phyloP scores from a whole-genome alignment of 2,113 vertebrate genomes.

The Colaptes auratus region DNA sequence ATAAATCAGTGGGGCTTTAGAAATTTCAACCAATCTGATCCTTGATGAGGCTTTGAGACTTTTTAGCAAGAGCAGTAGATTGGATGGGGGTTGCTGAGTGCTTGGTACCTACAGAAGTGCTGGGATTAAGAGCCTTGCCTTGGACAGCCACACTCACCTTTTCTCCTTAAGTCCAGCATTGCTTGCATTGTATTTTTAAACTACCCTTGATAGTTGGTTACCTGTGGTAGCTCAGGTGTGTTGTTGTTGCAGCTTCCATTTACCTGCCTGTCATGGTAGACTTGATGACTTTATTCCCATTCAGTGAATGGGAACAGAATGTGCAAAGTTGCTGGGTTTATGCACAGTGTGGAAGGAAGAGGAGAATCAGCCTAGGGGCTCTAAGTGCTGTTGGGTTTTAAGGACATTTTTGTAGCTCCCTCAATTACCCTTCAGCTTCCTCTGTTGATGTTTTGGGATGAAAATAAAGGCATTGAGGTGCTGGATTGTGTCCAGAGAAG shows the following conservation, averaged over 20 bases:
- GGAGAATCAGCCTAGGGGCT: background rate
- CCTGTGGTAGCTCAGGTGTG: background rate
- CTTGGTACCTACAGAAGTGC: background rate
- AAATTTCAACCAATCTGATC: slow-evolving; percentile 17
- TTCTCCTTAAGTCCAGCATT: background rate
- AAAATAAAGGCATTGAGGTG: background rate
- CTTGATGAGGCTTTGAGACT: slow-evolving; percentile 20
- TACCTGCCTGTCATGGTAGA: background rate
- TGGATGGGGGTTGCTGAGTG: background rate
- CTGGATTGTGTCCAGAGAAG: too few relatives aligned
- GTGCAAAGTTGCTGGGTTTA: background rate
- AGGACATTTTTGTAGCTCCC: background rate
- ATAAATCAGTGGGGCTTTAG: slow-evolving; percentile 43
- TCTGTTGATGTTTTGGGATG: background rate
- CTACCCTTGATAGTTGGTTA: background rate
- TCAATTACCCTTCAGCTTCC: background rate
- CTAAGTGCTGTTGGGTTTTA: background rate
- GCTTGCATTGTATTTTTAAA: background rate
- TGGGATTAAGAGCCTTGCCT: background rate
- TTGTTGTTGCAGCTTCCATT: background rate
- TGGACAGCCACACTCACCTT: background rate
- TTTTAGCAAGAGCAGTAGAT: background rate
- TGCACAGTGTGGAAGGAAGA: background rate
- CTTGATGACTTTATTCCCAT: too few relatives aligned
- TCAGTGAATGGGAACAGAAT: background rate